phyloP scores from a whole-genome alignment of 2,113 vertebrate genomes.

The Oreochromis tanganicae region DNA sequence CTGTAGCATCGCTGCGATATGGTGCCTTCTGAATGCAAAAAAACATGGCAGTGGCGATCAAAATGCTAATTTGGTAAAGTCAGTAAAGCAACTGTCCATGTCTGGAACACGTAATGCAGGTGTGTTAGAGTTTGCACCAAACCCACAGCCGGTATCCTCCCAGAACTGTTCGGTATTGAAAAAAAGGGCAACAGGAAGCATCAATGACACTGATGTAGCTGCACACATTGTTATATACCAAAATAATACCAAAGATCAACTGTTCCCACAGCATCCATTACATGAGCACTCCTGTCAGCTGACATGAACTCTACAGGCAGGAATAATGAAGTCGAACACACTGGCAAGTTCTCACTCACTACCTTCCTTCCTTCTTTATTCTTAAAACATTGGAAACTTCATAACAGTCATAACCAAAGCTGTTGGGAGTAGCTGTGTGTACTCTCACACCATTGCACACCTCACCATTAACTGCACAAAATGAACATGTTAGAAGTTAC shows the following conservation, averaged over 20 bases:
- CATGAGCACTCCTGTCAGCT: background rate
- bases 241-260: background rate
- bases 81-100: background rate
- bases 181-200: background rate
- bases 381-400: background rate
- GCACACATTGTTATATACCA: background rate
- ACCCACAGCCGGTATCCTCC: background rate
- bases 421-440: background rate
- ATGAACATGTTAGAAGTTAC: background rate
- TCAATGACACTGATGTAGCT: background rate
- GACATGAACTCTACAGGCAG: background rate
- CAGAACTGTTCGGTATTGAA: background rate
- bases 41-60: accelerated
- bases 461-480: background rate
- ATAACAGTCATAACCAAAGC: background rate
- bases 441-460: background rate
- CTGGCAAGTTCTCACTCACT: background rate
- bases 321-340: background rate
- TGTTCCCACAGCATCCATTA: background rate
- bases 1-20: background rate
- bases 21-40: background rate
- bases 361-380: background rate
- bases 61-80: background rate
- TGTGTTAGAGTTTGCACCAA: background rate
- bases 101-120: background rate